Evolutionary conservation across 35 echinoderm and acorn worm genomes (phyloP).

Genomic region (Lytechinus variegatus): DNA sequence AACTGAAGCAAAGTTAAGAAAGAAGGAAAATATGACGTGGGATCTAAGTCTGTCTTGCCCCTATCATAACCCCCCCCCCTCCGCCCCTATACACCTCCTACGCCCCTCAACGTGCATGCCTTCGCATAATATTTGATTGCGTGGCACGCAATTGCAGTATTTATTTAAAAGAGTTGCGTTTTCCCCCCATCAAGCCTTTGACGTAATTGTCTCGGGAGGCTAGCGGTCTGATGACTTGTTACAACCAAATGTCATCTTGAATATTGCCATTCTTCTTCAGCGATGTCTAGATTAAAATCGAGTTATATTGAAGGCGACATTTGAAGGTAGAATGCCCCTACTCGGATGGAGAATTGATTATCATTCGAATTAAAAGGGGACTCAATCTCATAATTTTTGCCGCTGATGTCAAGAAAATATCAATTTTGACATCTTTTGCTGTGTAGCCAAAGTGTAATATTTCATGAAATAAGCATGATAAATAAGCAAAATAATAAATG

Average conservation of each 20-base stretch:
- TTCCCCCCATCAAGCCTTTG: background rate
- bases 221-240: background rate
- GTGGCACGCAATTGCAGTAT: constrained; percentile 17
- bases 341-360: background rate
- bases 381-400: background rate
- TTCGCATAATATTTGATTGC: background rate
- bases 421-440: no score
- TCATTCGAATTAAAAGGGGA: background rate
- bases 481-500: no score
- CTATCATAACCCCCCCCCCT: no score
- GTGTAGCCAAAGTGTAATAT: no score
- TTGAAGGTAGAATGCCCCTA: background rate
- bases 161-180: background rate
- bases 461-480: no score
- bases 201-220: constrained; percentile 8
- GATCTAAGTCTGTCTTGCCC: no score
- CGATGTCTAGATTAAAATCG: constrained; percentile 11
- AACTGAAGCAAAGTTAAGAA: no score
- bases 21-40: no score
- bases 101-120: background rate
- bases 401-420: background rate
- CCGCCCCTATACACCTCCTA: background rate
- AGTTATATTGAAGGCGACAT: background rate
- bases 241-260: background rate
- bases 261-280: background rate